Percentiles rank a stretch among this genome's conserved stretches.
Evolutionary conservation across 1,140 invertebrate genomes (phyloP).

Genomic region (Zaprionus ornatus): DNA sequence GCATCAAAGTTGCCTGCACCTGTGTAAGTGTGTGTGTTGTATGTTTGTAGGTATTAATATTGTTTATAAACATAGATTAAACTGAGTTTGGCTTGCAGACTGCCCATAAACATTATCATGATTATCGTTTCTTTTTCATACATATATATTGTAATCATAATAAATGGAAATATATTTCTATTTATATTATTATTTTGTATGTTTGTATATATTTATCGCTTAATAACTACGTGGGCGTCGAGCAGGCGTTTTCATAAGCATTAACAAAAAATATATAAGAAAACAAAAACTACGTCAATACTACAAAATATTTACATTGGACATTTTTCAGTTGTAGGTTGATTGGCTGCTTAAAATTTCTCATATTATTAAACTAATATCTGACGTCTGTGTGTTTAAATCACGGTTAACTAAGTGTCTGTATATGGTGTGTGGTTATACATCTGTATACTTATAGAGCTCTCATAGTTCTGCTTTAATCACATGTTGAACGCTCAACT

Average conservation of each 20-base stretch:
- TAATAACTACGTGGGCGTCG: slow-evolving; percentile 65
- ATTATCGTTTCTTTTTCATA: slow-evolving; percentile 65
- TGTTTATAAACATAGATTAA: slow-evolving; percentile 43
- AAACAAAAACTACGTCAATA: slow-evolving; percentile 64
- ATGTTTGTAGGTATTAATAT: background rate
- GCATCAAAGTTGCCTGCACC: slow-evolving; percentile 36
- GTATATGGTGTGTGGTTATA: slow-evolving; percentile 35
- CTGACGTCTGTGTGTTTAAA: slow-evolving; percentile 36
- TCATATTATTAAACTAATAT: slow-evolving; percentile 18
- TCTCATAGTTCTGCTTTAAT: slow-evolving; percentile 67
- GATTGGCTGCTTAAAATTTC: slow-evolving; percentile 13
- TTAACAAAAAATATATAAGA: slow-evolving; percentile 53
- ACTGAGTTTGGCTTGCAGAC: slow-evolving; percentile 77
- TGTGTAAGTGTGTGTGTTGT: slow-evolving; percentile 7
- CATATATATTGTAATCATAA: slow-evolving; percentile 40
- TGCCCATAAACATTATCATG: slow-evolving; percentile 61
- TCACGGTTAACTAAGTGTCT: slow-evolving; percentile 44
- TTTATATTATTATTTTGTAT: slow-evolving; percentile 30
- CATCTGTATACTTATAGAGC: slow-evolving; percentile 36
- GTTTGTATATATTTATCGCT: slow-evolving; percentile 52
- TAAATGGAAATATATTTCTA: slow-evolving; percentile 46
- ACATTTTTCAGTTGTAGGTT: slow-evolving; percentile 43
- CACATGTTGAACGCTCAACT: slow-evolving; percentile 75
- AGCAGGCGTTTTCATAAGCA: slow-evolving; percentile 32
- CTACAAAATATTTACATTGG: slow-evolving; percentile 76